phyloP scores from a whole-genome alignment of 2,797 vertebrate genomes.

The Melanotaenia trifasciata region DNA sequence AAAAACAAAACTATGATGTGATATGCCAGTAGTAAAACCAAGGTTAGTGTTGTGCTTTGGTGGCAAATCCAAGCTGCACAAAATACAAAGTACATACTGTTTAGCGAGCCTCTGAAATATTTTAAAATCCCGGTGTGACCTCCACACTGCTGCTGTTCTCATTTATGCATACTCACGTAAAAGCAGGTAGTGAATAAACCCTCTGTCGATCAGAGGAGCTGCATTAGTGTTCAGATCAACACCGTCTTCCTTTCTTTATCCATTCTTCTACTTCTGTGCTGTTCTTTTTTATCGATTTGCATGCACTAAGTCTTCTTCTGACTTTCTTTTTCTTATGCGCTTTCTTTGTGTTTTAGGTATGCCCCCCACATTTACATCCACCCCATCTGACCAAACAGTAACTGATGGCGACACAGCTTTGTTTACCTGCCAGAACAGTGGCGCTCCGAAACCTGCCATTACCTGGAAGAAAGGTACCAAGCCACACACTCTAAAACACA shows the following conservation, averaged over 20 bases:
- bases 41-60: background rate
- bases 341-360: constrained; percentile 81
- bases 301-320: background rate
- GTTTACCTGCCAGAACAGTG: constrained; percentile 90
- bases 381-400: constrained; percentile 87
- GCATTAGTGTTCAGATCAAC: constrained; percentile 39
- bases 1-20: no score
- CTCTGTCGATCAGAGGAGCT: constrained; percentile 48
- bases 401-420: constrained; percentile 87
- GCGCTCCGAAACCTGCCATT: constrained; percentile 93
- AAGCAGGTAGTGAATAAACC: constrained; percentile 52
- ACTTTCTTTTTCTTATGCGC: constrained; percentile 7
- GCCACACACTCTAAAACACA: constrained; percentile 15
- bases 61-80: background rate
- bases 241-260: constrained; percentile 20
- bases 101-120: constrained; percentile 36
- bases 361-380: constrained; percentile 84
- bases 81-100: background rate
- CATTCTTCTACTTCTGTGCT: constrained; percentile 7
- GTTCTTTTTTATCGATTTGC: background rate
- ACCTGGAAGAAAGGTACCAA: constrained; percentile 91
- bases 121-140: constrained; percentile 36
- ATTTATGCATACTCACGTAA: constrained; percentile 47
- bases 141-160: constrained; percentile 9
- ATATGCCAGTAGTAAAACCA: background rate